A percentile compares a stretch with the other conserved stretches of the same genome.
Evolutionary conservation across 35 echinoderm and acorn worm genomes (phyloP).

Genomic region (Ophioderma brevispina): DNA sequence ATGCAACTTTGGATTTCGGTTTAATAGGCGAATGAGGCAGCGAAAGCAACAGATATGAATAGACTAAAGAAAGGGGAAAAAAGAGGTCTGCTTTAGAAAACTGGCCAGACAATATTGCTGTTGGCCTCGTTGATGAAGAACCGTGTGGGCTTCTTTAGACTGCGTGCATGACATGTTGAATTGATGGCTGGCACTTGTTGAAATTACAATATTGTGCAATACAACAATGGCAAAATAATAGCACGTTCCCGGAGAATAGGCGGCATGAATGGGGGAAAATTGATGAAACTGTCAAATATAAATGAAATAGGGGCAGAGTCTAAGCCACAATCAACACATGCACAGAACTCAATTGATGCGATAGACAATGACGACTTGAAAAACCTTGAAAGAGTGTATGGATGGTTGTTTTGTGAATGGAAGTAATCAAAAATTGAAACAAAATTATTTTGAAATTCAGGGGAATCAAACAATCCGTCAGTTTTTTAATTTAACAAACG

Average conservation of each 20-base stretch:
- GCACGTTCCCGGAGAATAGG: neutral
- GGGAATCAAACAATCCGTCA: neutral
- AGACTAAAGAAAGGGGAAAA: neutral
- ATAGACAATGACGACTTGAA: neutral
- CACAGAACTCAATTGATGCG: neutral
- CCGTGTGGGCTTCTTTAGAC: neutral
- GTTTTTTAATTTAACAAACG: neutral
- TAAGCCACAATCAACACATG: neutral
- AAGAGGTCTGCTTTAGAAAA: neutral
- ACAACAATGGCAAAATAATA: neutral
- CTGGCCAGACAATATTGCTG: neutral
- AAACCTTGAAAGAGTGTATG: neutral
- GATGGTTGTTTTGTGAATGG: neutral
- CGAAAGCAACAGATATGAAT: neutral
- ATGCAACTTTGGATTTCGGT: neutral
- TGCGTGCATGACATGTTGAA: neutral
- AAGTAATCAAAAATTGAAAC: slow-evolving; percentile 7
- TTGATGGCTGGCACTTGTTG: neutral
- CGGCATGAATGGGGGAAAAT: neutral
- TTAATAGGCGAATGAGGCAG: neutral
- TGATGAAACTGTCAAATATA: neutral
- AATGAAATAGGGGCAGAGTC: neutral
- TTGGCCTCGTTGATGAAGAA: neutral
- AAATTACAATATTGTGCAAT: slow-evolving; percentile 2
- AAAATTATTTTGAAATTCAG: slow-evolving; percentile 1